phyloP scores from a whole-genome alignment of 2,888 invertebrate species.

The Sinodicranocentrus sp. region DNA sequence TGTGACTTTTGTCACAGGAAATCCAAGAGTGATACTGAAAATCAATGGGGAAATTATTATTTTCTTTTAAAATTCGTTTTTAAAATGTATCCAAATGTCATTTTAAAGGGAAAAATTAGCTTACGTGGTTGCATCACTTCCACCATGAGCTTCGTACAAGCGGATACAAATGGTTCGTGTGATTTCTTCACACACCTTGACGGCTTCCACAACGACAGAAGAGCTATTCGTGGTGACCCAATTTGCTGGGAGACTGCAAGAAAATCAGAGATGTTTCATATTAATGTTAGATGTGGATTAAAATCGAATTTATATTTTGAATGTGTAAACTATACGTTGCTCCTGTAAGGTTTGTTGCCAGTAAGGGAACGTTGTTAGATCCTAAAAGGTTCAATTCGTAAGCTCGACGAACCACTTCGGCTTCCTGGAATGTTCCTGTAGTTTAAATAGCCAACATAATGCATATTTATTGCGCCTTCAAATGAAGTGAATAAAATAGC shows the following conservation, averaged over 20 bases:
- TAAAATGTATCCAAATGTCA: neutral
- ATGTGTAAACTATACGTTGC: slow-evolving; percentile 35
- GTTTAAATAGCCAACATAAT: too few relatives aligned
- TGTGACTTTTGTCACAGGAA: slow-evolving; percentile 43
- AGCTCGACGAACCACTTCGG: slow-evolving; percentile 79
- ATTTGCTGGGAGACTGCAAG: slow-evolving; percentile 57
- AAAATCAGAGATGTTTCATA: neutral
- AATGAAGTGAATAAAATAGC: neutral
- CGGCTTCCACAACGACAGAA: slow-evolving; percentile 72
- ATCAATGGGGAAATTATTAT: neutral
- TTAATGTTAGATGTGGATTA: neutral
- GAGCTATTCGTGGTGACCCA: slow-evolving; percentile 59
- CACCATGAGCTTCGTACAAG: slow-evolving; percentile 72
- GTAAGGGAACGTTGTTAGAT: slow-evolving; percentile 67
- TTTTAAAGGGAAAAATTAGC: neutral
- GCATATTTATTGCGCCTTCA: neutral
- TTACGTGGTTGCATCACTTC: slow-evolving; percentile 68
- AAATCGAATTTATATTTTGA: slow-evolving; percentile 2
- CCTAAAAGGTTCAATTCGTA: slow-evolving; percentile 79
- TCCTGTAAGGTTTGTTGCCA: slow-evolving; percentile 53
- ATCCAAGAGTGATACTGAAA: slow-evolving; percentile 55
- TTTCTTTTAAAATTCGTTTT: neutral
- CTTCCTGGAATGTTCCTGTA: slow-evolving; percentile 77
- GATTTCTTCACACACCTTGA: slow-evolving; percentile 60
- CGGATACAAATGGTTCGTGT: slow-evolving; percentile 66